Percentiles rank a stretch among this genome's conserved stretches.
phyloP scores from a whole-genome alignment of 2,113 vertebrate species.

The Trochalopteron elliotii region DNA sequence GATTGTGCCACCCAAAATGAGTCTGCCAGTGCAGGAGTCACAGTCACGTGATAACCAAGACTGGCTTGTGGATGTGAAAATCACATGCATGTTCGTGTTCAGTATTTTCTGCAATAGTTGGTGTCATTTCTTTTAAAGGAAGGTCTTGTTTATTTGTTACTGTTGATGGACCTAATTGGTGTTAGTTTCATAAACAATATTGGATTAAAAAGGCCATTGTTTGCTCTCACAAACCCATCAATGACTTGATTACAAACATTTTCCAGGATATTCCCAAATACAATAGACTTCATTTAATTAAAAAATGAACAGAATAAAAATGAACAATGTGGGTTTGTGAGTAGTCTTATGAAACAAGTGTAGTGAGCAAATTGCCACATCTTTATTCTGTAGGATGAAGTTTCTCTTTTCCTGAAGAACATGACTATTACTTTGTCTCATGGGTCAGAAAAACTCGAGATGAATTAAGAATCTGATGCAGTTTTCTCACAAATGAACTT shows the following conservation, averaged over 20 bases:
- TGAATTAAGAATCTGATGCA: neutral
- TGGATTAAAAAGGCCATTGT: constrained; percentile 4
- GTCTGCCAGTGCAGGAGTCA: neutral
- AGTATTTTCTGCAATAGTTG: neutral
- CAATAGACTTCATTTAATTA: constrained; percentile 17
- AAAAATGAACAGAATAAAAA: neutral
- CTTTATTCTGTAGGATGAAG: neutral
- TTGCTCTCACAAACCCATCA: neutral
- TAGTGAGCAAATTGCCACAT: neutral
- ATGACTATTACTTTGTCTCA: neutral
- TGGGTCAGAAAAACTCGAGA: neutral
- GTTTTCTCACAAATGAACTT: neutral
- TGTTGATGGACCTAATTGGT: neutral
- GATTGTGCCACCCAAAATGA: neutral
- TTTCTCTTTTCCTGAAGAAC: neutral
- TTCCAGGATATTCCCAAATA: constrained; percentile 1
- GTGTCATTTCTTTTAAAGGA: neutral
- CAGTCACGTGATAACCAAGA: neutral
- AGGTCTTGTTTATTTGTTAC: neutral
- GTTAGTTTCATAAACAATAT: neutral
- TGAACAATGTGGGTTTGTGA: neutral
- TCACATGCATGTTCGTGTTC: neutral
- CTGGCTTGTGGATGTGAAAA: neutral
- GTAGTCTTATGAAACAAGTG: neutral
- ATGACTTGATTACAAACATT: neutral